Percentiles rank a stretch among this genome's conserved stretches.
Evolutionary conservation across 1,140 invertebrate species (phyloP).

Genomic region (Stegodyphus mimosarum): DNA sequence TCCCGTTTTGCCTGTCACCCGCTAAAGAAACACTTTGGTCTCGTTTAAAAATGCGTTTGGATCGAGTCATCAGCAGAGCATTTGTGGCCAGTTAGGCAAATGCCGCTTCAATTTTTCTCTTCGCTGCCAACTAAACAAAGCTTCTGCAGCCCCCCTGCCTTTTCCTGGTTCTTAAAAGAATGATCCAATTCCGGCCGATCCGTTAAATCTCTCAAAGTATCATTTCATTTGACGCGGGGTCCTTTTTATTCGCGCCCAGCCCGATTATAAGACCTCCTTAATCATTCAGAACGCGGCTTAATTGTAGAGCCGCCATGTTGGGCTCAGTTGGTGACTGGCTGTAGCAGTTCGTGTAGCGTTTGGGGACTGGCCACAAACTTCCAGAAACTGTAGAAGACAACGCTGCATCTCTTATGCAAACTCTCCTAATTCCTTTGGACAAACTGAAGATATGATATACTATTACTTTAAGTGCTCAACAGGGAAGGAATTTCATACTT

Average conservation of each 20-base stretch:
- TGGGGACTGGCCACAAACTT: background rate
- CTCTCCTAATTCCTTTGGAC: too few relatives aligned
- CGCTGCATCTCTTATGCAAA: too few relatives aligned
- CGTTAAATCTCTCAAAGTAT: slow-evolving; percentile 48
- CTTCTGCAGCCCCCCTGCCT: background rate
- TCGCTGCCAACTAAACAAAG: background rate
- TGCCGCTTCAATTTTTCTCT: slow-evolving; percentile 26
- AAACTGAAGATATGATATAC: too few relatives aligned
- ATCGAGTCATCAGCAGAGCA: slow-evolving; percentile 27
- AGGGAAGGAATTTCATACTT: too few relatives aligned
- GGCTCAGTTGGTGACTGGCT: slow-evolving; percentile 21
- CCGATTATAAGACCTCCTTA: slow-evolving; percentile 51
- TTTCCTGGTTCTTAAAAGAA: slow-evolving; percentile 1
- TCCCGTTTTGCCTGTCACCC: background rate
- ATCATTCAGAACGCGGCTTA: slow-evolving; percentile 52
- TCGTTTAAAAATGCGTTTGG: background rate
- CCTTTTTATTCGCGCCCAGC: slow-evolving; percentile 35
- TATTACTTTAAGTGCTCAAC: too few relatives aligned
- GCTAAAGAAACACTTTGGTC: background rate
- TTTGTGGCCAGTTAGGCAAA: slow-evolving; percentile 29
- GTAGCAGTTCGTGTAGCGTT: slow-evolving; percentile 4
- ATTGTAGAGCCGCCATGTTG: slow-evolving; percentile 44
- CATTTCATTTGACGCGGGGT: slow-evolving; percentile 37
- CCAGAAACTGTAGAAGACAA: too few relatives aligned
- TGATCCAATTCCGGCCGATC: slow-evolving; percentile 13